phyloP scores from a whole-genome alignment of 2,888 invertebrate genomes.

The Drosophila macrospina region DNA sequence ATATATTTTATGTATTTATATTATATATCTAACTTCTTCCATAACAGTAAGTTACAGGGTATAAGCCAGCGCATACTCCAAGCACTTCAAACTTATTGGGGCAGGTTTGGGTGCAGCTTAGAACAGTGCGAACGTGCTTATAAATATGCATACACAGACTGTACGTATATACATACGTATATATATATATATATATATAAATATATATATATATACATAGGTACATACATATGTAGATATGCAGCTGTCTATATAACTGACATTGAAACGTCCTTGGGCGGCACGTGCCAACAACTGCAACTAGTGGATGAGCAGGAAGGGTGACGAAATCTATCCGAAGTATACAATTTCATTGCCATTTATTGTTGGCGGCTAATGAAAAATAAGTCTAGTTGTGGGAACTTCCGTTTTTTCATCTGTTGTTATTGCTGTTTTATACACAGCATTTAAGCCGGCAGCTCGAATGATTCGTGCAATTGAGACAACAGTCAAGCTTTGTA shows the following conservation, averaged over 20 bases:
- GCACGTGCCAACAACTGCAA: slow-evolving; percentile 60
- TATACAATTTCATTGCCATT: slow-evolving; percentile 63
- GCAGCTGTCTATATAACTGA: slow-evolving; percentile 42
- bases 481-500: slow-evolving; percentile 3
- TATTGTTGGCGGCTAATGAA: slow-evolving; percentile 32
- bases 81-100: slow-evolving; percentile 35
- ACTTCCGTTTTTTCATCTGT: slow-evolving; percentile 58
- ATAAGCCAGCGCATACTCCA: background rate
- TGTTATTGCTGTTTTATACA: slow-evolving; percentile 9
- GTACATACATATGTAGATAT: background rate
- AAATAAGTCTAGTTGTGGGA: slow-evolving; percentile 38
- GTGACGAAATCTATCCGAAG: slow-evolving; percentile 21
- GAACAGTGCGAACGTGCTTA: slow-evolving; percentile 32
- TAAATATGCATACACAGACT: slow-evolving; percentile 21
- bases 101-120: slow-evolving; percentile 54
- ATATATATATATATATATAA: background rate
- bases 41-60: slow-evolving; percentile 26
- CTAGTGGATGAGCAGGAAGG: slow-evolving; percentile 38
- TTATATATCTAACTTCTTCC: too few species aligned
- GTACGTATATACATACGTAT: slow-evolving; percentile 11
- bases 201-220: background rate
- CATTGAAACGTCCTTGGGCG: slow-evolving; percentile 79
- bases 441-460: slow-evolving; percentile 28
- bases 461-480: slow-evolving; percentile 24
- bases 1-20: too few species aligned